These are phyloP conservation scores for Dysdera silvatica DNA, from an alignment of 1,140 invertebrate species.

Conservation along the genomic window DNA sequence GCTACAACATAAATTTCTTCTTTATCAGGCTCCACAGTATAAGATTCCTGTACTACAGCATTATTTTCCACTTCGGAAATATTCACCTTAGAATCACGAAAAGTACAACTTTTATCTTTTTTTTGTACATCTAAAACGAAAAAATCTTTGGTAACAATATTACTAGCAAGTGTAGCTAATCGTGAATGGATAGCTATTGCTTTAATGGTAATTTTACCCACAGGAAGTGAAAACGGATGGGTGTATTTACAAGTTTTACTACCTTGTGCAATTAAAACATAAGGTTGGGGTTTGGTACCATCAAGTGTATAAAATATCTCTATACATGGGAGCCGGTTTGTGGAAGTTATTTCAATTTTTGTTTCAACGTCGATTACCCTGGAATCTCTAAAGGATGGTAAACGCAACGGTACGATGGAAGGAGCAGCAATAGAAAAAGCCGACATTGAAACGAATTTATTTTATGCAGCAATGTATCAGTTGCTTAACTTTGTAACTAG, in stretches of 20 bases:
- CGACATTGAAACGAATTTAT: too few species aligned
- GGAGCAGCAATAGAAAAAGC: constrained; percentile 20
- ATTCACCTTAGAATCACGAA: too few species aligned
- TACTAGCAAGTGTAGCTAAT: constrained; percentile 7
- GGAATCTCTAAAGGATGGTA: neutral
- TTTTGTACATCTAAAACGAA: too few species aligned
- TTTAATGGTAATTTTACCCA: constrained; percentile 12
- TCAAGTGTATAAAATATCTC: constrained; percentile 20
- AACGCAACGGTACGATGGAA: neutral
- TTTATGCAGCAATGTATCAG: too few species aligned
- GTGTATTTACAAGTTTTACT: constrained; percentile 11
- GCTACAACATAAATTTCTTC: too few species aligned
- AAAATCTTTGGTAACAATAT: constrained; percentile 13
- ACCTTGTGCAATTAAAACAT: constrained; percentile 21
- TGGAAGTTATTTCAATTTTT: constrained; percentile 11
- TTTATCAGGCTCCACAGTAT: too few species aligned
- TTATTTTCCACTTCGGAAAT: too few species aligned
- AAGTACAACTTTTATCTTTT: too few species aligned
- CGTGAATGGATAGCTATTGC: constrained; percentile 4
- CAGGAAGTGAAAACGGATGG: constrained; percentile 4
- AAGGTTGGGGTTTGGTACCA: constrained; percentile 24
- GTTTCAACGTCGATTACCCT: constrained; percentile 6
- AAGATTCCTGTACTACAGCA: too few species aligned
- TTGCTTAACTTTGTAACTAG: too few species aligned
- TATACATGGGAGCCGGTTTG: constrained; percentile 3